Evolutionary conservation across 2,797 vertebrate species (phyloP).

Genomic region (Decapterus maruadsi): DNA sequence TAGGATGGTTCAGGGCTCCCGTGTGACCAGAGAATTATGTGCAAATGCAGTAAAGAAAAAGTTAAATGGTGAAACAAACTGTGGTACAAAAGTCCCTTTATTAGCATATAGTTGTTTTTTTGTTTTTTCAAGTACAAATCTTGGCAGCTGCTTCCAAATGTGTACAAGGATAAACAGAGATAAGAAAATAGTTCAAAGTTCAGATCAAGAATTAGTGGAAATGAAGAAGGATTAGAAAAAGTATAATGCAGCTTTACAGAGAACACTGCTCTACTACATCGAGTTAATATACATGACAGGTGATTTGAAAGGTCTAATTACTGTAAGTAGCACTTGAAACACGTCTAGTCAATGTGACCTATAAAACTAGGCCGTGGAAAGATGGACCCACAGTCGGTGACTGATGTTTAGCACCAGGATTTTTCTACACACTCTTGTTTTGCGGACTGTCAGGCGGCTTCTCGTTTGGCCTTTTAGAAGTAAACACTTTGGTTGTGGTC

Average conservation of each 20-base stretch:
- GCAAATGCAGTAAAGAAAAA: conserved; percentile 71
- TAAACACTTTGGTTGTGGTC: conserved; percentile 53
- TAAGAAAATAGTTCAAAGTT: conserved; percentile 56
- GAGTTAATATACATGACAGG: conserved; percentile 17
- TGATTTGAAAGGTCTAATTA: conserved; percentile 26
- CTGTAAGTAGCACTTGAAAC: conserved; percentile 57
- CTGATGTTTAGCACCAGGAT: conserved; percentile 58
- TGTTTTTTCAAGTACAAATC: conserved; percentile 69
- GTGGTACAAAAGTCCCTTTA: conserved; percentile 80
- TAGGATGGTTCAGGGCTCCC: conserved; percentile 23
- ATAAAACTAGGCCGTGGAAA: conserved; percentile 84
- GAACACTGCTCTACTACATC: conserved; percentile 19
- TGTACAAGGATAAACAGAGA: conserved; percentile 41
- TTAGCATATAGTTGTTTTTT: conserved; percentile 68
- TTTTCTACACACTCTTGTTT: conserved; percentile 2
- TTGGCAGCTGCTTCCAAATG: conserved; percentile 57
- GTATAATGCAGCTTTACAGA: conserved; percentile 17
- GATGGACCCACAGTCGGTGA: conserved; percentile 46
- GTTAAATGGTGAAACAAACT: conserved; percentile 21
- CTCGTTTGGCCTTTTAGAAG: conserved; percentile 15
- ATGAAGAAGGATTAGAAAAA: conserved; percentile 52
- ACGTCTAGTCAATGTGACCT: conserved; percentile 66
- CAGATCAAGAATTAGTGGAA: conserved; percentile 39
- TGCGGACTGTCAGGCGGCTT: conserved; percentile 33
- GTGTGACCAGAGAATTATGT: conserved; percentile 52